Percentiles rank a stretch among this genome's conserved stretches.
These are phyloP conservation scores for Pygathrix nemaeus DNA, from an alignment of 2,113 vertebrate species.

Conservation along the genomic window DNA sequence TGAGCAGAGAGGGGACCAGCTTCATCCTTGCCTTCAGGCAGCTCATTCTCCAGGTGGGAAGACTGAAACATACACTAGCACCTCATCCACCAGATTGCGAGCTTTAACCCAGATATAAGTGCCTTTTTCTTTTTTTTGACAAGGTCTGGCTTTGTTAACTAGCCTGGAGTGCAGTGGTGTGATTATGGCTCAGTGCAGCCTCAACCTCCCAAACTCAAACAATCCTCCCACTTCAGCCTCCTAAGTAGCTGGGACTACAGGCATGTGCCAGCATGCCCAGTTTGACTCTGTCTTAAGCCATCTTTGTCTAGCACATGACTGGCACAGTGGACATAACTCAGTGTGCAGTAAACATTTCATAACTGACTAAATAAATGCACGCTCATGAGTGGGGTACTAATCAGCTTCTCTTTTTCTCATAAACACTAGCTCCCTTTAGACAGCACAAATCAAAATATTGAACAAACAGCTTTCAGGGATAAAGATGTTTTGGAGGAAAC, in stretches of 20 bases:
- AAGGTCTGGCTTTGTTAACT: too few relatives aligned
- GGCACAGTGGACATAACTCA: background rate
- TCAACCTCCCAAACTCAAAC: too few relatives aligned
- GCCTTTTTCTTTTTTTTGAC: too few relatives aligned
- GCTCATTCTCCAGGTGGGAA: background rate
- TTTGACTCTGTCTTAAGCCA: background rate
- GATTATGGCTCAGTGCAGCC: too few relatives aligned
- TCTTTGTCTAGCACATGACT: background rate
- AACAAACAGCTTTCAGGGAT: background rate
- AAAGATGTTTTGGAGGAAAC: background rate
- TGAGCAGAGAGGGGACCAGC: background rate
- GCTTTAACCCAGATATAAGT: background rate
- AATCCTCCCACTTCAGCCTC: too few relatives aligned
- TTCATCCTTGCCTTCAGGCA: background rate
- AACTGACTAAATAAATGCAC: background rate
- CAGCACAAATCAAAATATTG: background rate
- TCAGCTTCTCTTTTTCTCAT: constrained; percentile 3
- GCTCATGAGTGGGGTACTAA: background rate
- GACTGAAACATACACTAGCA: background rate
- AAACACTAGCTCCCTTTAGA: background rate
- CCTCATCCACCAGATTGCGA: background rate
- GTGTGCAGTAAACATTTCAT: background rate
- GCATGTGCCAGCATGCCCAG: too few relatives aligned
- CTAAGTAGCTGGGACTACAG: too few relatives aligned
- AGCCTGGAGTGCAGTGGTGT: too few relatives aligned